phyloP scores from a whole-genome alignment of 2,888 invertebrate species.

The Cremastinae sp. region DNA sequence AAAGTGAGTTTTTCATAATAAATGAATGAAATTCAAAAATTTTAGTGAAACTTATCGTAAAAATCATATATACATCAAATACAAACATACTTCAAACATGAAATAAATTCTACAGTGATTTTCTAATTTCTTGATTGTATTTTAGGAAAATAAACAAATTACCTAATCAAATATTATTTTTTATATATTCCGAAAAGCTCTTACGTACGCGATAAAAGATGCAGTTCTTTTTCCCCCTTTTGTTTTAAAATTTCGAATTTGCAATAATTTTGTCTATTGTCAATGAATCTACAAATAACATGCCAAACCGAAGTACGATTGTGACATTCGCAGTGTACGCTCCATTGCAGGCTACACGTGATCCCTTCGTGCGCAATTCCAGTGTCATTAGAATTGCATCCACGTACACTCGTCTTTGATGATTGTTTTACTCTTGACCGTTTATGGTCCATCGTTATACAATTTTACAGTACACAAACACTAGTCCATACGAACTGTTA shows the following conservation, averaged over 20 bases:
- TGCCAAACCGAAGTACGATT: constrained; percentile 1
- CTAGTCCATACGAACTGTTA: neutral
- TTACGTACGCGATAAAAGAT: too few species aligned
- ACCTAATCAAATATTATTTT: too few species aligned
- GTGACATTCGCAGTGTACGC: neutral
- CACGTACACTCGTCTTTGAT: constrained; percentile 27
- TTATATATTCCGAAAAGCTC: too few species aligned
- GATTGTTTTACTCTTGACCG: constrained; percentile 47
- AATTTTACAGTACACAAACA: constrained; percentile 9
- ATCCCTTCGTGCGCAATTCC: constrained; percentile 48
- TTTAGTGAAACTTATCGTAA: too few species aligned
- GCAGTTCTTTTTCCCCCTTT: too few species aligned
- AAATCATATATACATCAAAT: too few species aligned
- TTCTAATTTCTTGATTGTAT: too few species aligned
- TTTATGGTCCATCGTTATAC: constrained; percentile 44
- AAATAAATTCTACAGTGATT: too few species aligned
- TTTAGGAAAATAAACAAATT: too few species aligned
- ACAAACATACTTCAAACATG: too few species aligned
- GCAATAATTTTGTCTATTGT: neutral
- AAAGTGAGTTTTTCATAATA: too few species aligned
- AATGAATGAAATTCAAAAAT: too few species aligned
- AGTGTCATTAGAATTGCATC: constrained; percentile 38
- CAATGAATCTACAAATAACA: neutral
- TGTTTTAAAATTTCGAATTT: neutral
- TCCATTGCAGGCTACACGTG: constrained; percentile 27